Conservation (phyloP, 2,888 invertebrate species). For the Pecten maximus region DNA sequence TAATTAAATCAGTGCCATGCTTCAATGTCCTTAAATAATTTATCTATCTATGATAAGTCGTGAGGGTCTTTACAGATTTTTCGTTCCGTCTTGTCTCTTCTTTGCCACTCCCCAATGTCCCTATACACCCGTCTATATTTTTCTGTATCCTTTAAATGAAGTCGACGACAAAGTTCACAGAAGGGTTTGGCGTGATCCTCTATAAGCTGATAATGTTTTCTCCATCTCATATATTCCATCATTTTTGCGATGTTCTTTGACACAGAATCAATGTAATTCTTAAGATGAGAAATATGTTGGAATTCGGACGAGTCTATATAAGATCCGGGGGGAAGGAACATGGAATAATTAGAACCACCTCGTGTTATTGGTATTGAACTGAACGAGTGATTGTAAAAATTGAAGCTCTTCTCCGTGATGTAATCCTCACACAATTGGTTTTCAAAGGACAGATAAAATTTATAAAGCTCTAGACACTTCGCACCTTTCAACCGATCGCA, state of each 20-base stretch:
- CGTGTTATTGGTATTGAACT: neutral
- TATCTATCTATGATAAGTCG: neutral
- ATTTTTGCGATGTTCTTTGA: neutral
- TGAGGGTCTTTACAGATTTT: neutral
- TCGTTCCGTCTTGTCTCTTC: neutral
- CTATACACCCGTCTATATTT: neutral
- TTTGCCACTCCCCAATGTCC: neutral
- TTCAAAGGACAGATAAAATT: constrained; percentile 16
- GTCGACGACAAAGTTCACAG: constrained; percentile 12
- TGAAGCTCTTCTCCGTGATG: neutral
- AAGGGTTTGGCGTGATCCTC: neutral
- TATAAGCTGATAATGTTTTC: neutral
- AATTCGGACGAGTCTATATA: constrained; percentile 1
- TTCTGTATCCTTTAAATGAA: neutral
- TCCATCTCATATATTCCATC: neutral
- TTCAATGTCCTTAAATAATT: neutral
- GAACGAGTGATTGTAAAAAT: neutral
- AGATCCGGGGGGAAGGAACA: neutral
- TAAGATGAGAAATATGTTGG: neutral
- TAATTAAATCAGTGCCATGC: too few species aligned
- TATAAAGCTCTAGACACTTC: neutral
- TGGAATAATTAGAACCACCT: neutral
- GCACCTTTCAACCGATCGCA: neutral
- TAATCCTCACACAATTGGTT: neutral
- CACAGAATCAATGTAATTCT: neutral